Conservation (phyloP, 1,140 invertebrate species). For the Penaeus indicus region DNA sequence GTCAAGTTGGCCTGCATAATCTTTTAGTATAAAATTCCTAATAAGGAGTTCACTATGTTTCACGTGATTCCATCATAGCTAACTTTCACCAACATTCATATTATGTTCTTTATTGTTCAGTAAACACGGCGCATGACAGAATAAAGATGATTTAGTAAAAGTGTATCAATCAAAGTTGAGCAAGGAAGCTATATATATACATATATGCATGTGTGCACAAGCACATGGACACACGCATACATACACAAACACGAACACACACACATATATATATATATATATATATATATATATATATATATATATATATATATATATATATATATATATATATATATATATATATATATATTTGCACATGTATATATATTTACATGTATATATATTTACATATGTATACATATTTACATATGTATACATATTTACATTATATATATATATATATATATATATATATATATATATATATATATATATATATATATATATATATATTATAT, state of each 20-base stretch:
- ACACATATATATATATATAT: conserved; percentile 17
- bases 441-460: too few species aligned
- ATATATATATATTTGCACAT: conserved; percentile 14
- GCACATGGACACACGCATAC: neutral
- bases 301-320: conserved; percentile 4
- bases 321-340: neutral
- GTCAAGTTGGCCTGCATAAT: too few species aligned
- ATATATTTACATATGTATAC: neutral
- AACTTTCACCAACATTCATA: too few species aligned
- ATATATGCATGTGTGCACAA: neutral
- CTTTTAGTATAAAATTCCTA: too few species aligned
- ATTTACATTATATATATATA: neutral
- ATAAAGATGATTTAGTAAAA: too few species aligned
- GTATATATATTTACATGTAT: neutral
- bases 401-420: conserved; percentile 28
- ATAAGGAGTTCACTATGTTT: too few species aligned
- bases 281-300: conserved; percentile 14
- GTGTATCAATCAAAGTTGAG: too few species aligned
- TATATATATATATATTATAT: too few species aligned
- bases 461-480: too few species aligned
- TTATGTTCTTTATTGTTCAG: too few species aligned
- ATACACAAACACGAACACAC: neutral
- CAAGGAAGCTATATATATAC: neutral
- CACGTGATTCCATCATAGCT: too few species aligned
- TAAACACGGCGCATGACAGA: too few species aligned